Evolutionary conservation across 2,113 vertebrate species (phyloP).

Genomic region (Planiliza haematocheilus): DNA sequence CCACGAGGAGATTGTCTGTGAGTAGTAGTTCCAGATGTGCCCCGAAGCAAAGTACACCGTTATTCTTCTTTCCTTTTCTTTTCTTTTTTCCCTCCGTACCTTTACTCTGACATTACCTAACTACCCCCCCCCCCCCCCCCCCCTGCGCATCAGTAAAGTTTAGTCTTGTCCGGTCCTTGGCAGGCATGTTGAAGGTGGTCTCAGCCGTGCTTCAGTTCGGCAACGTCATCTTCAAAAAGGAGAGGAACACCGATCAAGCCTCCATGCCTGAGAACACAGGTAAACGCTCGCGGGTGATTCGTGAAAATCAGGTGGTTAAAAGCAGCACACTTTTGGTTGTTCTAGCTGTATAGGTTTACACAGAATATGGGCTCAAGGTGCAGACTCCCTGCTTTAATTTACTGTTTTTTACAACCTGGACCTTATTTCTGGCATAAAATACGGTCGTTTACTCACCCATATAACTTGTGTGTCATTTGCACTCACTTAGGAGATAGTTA

Average conservation of each 20-base stretch:
- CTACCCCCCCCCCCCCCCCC: too few relatives aligned
- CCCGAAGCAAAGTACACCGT: neutral
- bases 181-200: slow-evolving; percentile 95
- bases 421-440: too few relatives aligned
- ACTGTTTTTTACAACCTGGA: too few relatives aligned
- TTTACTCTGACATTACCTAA: neutral
- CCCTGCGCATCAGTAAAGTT: neutral
- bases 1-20: slow-evolving; percentile 96
- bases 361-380: too few relatives aligned
- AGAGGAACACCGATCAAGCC: slow-evolving; percentile 94
- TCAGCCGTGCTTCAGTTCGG: slow-evolving; percentile 95
- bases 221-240: slow-evolving; percentile 95
- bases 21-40: slow-evolving; percentile 68
- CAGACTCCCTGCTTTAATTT: too few relatives aligned
- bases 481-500: too few relatives aligned
- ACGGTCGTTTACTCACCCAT: too few relatives aligned
- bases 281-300: slow-evolving; percentile 50
- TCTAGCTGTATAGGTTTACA: too few relatives aligned
- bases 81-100: neutral
- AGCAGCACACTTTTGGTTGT: too few relatives aligned
- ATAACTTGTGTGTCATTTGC: too few relatives aligned
- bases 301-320: too few relatives aligned
- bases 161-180: neutral
- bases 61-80: neutral
- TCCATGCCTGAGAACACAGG: slow-evolving; percentile 98